phyloP scores from a whole-genome alignment of 2,888 invertebrate species.

The Sarcophaga carnaria region DNA sequence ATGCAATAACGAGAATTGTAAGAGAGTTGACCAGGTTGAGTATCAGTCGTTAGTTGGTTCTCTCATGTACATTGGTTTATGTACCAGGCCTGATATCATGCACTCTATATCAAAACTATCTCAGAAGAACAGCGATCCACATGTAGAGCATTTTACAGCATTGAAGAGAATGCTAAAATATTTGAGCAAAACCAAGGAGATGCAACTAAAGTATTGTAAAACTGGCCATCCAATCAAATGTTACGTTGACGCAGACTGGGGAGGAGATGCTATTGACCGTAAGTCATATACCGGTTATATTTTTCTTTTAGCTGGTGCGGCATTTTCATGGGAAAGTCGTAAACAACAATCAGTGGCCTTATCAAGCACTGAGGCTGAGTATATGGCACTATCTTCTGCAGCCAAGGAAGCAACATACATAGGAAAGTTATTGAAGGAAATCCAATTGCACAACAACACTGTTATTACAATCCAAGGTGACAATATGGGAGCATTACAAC shows the following conservation, averaged over 20 bases:
- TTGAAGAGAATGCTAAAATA: background rate
- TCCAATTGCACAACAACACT: background rate
- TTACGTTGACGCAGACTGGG: constrained; percentile 16
- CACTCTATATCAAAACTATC: constrained; percentile 24
- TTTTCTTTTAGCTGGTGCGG: background rate
- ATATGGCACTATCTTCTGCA: constrained; percentile 40
- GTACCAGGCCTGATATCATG: constrained; percentile 34
- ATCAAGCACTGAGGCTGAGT: constrained; percentile 20
- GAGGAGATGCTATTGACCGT: constrained; percentile 1
- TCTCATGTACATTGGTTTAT: constrained; percentile 25
- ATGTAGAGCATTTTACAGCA: background rate
- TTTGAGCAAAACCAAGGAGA: background rate
- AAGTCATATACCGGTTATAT: constrained; percentile 8
- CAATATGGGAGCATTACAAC: background rate
- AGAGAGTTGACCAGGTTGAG: background rate
- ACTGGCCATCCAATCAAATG: background rate
- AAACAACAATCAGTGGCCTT: constrained; percentile 60
- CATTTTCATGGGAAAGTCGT: constrained; percentile 14
- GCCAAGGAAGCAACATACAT: constrained; percentile 49
- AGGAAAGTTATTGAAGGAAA: background rate
- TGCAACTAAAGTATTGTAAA: background rate
- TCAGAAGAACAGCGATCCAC: constrained; percentile 24
- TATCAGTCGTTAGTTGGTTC: constrained; percentile 26
- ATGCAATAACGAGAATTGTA: background rate
- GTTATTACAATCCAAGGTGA: background rate